phyloP scores from a whole-genome alignment of 2,797 vertebrate genomes.

The Spea hammondii region DNA sequence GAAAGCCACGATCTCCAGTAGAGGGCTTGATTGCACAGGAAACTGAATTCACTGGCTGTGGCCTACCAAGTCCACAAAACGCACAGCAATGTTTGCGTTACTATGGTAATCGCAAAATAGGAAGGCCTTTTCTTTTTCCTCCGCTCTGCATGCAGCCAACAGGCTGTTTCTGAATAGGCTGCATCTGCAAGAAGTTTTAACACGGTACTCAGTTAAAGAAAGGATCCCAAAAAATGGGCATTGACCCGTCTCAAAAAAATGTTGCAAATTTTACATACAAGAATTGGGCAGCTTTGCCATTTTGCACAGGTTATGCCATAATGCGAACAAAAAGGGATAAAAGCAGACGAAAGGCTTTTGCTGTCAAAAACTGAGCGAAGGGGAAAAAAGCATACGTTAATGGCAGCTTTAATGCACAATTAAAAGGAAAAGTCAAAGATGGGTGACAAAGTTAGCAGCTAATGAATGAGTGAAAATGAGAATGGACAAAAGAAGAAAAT shows the following conservation, averaged over 20 bases:
- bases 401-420: conserved; percentile 84
- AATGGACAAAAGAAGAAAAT: conserved; percentile 78
- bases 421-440: conserved; percentile 83
- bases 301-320: conserved; percentile 90
- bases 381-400: conserved; percentile 68
- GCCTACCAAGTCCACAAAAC: conserved; percentile 63
- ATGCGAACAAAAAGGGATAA: conserved; percentile 82
- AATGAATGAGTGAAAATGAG: conserved; percentile 72
- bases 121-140: conserved; percentile 87
- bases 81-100: conserved; percentile 84
- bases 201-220: conserved; percentile 85
- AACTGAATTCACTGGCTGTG: conserved; percentile 68
- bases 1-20: conserved; percentile 83
- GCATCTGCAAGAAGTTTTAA: conserved; percentile 97
- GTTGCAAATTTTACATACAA: conserved; percentile 88
- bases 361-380: conserved; percentile 72
- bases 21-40: conserved; percentile 89
- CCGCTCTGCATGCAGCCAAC: conserved; percentile 92
- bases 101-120: conserved; percentile 94
- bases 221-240: conserved; percentile 89
- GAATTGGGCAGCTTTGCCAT: conserved; percentile 78
- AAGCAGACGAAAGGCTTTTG: conserved; percentile 76
- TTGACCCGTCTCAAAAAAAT: conserved; percentile 96
- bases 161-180: conserved; percentile 89
- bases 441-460: conserved; percentile 79